These are phyloP conservation scores for Rafetus swinhoei DNA, from an alignment of 2,113 vertebrate genomes.

Conservation along the genomic window DNA sequence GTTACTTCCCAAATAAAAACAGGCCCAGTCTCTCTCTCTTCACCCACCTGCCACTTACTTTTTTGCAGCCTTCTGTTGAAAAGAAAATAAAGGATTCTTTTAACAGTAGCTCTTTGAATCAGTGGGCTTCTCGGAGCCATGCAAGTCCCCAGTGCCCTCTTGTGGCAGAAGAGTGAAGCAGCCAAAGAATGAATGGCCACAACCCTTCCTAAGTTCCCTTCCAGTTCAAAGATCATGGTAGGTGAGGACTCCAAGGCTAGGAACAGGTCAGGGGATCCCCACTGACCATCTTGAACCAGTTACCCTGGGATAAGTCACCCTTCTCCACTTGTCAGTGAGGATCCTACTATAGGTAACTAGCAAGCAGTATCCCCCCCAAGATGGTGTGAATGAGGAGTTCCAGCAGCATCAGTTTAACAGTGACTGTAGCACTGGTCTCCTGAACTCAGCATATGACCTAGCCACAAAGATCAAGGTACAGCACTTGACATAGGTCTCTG, in stretches of 20 bases:
- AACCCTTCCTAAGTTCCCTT: neutral
- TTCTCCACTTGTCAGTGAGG: neutral
- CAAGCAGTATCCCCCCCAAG: neutral
- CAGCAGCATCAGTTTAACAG: neutral
- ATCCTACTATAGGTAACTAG: neutral
- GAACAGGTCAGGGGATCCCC: neutral
- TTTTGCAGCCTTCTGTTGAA: neutral
- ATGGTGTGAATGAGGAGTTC: neutral
- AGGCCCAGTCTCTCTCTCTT: neutral
- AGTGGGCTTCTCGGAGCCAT: neutral
- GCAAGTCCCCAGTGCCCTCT: neutral
- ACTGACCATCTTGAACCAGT: neutral
- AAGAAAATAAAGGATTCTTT: neutral
- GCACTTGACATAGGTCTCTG: neutral
- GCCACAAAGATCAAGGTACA: neutral
- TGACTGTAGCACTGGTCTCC: neutral
- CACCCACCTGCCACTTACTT: neutral
- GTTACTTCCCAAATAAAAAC: no score
- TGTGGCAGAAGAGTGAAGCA: neutral
- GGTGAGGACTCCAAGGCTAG: neutral
- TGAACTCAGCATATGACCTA: neutral
- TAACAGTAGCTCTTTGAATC: neutral
- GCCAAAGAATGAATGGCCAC: no score
- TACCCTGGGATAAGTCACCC: neutral
- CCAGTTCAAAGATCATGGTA: no score